Evolutionary conservation across 2,797 vertebrate genomes (phyloP).

Genomic region (Hoplostethus atlanticus): DNA sequence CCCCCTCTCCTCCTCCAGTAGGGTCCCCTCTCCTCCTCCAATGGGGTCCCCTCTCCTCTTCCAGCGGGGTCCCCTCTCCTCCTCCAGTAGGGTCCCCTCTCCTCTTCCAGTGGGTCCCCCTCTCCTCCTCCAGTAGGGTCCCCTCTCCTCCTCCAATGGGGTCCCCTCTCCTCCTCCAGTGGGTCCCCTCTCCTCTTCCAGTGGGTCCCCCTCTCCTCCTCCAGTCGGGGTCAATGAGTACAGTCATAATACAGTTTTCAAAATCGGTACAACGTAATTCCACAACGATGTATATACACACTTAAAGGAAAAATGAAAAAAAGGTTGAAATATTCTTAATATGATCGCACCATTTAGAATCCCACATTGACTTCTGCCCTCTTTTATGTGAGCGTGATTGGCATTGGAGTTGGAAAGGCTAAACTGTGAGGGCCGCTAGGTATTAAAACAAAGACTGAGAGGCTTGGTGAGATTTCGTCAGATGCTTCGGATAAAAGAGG

Average conservation of each 20-base stretch:
- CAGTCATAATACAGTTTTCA: background rate
- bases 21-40: no score
- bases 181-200: no score
- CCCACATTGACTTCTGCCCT: constrained; percentile 24
- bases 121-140: no score
- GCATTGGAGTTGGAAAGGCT: constrained; percentile 12
- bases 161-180: no score
- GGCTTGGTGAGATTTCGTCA: constrained; percentile 61
- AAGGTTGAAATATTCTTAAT: constrained; percentile 17
- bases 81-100: no score
- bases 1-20: no score
- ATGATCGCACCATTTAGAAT: constrained; percentile 32
- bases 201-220: no score
- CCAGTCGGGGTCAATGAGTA: background rate
- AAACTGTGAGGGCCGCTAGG: constrained; percentile 34
- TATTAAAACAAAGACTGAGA: constrained; percentile 55
- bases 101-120: no score
- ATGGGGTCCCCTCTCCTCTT: no score
- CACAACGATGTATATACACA: background rate
- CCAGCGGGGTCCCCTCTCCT: no score
- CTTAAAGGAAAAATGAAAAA: background rate
- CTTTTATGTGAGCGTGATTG: constrained; percentile 46
- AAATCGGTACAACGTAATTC: background rate
- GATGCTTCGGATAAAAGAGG: constrained; percentile 55
- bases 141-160: no score